Conservation (phyloP, 2,888 invertebrate genomes). For the Drosophila phalerata region DNA sequence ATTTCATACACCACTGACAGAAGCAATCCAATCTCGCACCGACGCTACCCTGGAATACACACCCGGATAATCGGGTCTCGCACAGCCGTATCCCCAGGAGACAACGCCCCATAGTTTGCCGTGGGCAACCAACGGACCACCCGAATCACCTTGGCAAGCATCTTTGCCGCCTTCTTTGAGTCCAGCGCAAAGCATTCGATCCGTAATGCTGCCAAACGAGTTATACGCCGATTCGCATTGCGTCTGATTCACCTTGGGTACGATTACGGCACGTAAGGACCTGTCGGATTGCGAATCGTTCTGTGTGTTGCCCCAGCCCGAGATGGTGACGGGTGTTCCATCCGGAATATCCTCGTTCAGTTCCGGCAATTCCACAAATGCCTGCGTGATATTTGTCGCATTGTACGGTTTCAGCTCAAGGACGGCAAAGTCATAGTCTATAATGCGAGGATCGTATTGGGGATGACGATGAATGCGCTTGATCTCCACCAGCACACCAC, state of each 20-base stretch:
- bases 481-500: conserved; percentile 83
- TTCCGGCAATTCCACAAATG: conserved; percentile 66
- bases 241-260: conserved; percentile 76
- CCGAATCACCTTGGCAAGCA: conserved; percentile 83
- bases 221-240: conserved; percentile 70
- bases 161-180: conserved; percentile 78
- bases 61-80: conserved; percentile 76
- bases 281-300: conserved; percentile 53
- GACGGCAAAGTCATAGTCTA: conserved; percentile 85
- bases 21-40: conserved; percentile 75
- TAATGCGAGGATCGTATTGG: conserved; percentile 81
- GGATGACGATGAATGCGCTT: conserved; percentile 80
- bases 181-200: conserved; percentile 83
- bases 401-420: conserved; percentile 78
- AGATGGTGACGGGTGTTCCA: conserved; percentile 73
- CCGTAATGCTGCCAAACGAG: conserved; percentile 69
- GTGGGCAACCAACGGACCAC: conserved; percentile 77
- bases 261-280: conserved; percentile 69
- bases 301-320: conserved; percentile 83
- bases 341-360: conserved; percentile 68
- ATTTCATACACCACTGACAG: conserved; percentile 47
- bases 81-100: conserved; percentile 84
- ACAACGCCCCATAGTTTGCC: conserved; percentile 80
- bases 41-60: conserved; percentile 79
- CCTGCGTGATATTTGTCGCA: conserved; percentile 54